Evolutionary conservation across 1,140 invertebrate genomes (phyloP).

Genomic region (Trichoplusia ni): DNA sequence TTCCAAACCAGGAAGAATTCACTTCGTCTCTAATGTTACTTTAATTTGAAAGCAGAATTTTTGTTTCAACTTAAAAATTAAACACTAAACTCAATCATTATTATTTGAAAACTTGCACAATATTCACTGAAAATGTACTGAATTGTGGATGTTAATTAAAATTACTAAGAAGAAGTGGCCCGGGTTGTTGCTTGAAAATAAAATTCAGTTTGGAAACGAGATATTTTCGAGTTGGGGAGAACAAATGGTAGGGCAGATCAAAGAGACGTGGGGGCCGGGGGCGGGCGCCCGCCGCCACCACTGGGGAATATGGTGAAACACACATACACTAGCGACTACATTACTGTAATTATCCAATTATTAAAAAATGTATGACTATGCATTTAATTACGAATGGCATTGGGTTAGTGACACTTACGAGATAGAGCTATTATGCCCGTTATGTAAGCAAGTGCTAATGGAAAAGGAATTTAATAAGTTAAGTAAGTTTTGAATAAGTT

Average conservation of each 20-base stretch:
- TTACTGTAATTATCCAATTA: conserved; percentile 78
- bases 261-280: conserved; percentile 43
- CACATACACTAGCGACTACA: conserved; percentile 64
- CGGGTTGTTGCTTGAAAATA: too few relatives aligned
- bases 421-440: conserved; percentile 9
- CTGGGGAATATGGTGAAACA: conserved; percentile 63
- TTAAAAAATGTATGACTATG: conserved; percentile 35
- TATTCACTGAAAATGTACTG: too few relatives aligned
- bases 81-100: too few relatives aligned
- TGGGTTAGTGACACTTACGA: conserved; percentile 13
- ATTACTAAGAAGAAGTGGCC: too few relatives aligned
- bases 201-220: too few relatives aligned
- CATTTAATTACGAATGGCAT: conserved; percentile 23
- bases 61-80: too few relatives aligned
- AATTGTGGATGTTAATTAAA: too few relatives aligned
- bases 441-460: neutral
- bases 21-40: too few relatives aligned
- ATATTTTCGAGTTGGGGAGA: conserved; percentile 19
- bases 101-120: too few relatives aligned
- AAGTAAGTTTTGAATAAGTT: too few relatives aligned
- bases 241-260: conserved; percentile 47
- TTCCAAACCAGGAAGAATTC: conserved; percentile 4
- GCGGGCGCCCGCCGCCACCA: conserved; percentile 37
- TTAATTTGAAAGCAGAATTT: too few relatives aligned
- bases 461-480: conserved; percentile 8